Evolutionary conservation across 2,797 vertebrate genomes (phyloP).

Genomic region (Syndactyla subalaris): DNA sequence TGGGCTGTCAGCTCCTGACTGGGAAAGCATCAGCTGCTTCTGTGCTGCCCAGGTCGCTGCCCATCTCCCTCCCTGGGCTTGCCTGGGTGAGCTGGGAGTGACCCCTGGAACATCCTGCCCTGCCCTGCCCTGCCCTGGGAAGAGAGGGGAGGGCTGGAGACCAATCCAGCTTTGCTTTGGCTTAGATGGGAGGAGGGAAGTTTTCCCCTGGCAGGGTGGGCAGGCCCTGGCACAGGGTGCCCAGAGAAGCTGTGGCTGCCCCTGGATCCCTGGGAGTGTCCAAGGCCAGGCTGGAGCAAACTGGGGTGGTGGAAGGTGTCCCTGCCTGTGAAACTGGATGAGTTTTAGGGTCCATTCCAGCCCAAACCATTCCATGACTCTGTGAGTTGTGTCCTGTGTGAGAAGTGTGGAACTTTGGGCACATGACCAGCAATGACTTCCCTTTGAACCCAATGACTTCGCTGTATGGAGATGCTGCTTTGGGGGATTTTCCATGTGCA

Average conservation of each 20-base stretch:
- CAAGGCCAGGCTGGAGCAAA: neutral
- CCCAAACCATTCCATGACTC: neutral
- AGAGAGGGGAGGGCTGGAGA: neutral
- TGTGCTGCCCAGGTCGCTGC: too few species aligned
- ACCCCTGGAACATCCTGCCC: too few species aligned
- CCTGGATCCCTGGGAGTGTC: neutral
- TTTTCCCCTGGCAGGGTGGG: neutral
- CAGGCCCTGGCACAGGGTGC: neutral
- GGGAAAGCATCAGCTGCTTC: slow-evolving; percentile 57
- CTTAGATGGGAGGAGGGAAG: neutral
- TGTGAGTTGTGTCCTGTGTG: neutral
- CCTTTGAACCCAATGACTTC: neutral
- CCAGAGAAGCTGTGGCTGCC: neutral
- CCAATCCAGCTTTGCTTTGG: neutral
- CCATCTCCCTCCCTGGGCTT: neutral
- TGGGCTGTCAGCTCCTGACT: slow-evolving; percentile 88
- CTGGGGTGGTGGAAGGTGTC: neutral
- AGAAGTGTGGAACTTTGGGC: neutral
- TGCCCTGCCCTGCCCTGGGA: neutral
- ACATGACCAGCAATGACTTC: neutral
- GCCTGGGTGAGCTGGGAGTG: too few species aligned
- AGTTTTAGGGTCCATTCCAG: neutral
- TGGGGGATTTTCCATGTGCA: neutral
- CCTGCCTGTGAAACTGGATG: neutral
- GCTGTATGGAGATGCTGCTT: neutral